A percentile compares a stretch with the other conserved stretches of the same genome.
These are phyloP conservation scores for Uropsilus gracilis DNA, from an alignment of 2,113 vertebrate genomes.

Conservation along the genomic window DNA sequence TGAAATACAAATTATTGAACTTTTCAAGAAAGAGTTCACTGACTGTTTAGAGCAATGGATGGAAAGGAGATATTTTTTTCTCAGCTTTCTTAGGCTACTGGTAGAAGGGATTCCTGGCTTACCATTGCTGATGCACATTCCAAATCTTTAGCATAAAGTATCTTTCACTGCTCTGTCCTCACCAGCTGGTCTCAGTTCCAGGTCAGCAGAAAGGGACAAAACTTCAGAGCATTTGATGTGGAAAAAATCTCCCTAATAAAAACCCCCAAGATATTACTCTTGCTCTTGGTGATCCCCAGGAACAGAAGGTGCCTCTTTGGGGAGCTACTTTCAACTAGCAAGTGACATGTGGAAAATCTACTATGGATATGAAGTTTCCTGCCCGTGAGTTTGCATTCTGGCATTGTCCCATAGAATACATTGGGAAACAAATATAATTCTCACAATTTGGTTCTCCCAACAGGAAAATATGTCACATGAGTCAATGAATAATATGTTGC, in stretches of 20 bases:
- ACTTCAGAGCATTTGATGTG: not conserved
- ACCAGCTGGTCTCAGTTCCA: not conserved
- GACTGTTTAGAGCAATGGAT: not conserved
- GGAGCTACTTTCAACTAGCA: conserved; percentile 14
- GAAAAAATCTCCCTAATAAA: conserved; percentile 9
- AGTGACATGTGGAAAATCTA: conserved; percentile 40
- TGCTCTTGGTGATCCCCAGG: not conserved
- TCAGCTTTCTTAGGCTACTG: not conserved
- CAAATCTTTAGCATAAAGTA: not conserved
- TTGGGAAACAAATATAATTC: conserved; percentile 55
- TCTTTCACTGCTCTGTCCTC: not conserved
- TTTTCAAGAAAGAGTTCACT: not conserved
- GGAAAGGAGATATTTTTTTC: not conserved
- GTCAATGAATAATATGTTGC: conserved; percentile 63
- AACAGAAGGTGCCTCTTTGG: not conserved
- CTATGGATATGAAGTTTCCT: conserved; percentile 51
- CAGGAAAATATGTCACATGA: conserved; percentile 59
- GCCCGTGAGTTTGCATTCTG: conserved; percentile 8
- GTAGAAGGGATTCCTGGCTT: not conserved
- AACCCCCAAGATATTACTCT: not conserved
- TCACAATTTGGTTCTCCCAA: conserved; percentile 33
- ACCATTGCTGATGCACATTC: not conserved
- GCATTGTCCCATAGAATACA: conserved; percentile 38
- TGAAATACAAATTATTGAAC: not conserved
- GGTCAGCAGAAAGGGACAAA: not conserved